Conservation (phyloP, 1,140 invertebrate genomes). For the Euura lappo region DNA sequence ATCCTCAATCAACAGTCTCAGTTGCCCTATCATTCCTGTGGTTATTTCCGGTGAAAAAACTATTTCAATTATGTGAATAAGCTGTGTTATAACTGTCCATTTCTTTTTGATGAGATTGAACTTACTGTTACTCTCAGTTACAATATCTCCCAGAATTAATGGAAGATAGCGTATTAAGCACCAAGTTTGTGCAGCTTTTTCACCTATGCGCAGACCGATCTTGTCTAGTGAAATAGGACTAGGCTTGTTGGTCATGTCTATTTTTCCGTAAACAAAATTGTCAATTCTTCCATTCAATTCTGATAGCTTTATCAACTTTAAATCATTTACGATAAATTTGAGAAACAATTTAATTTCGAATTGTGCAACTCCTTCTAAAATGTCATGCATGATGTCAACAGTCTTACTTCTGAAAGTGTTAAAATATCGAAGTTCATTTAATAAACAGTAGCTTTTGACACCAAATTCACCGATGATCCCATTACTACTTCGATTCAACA, state of each 20-base stretch:
- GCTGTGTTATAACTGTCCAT: neutral
- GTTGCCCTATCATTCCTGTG: neutral
- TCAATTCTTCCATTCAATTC: slow-evolving; percentile 23
- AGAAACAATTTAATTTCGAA: slow-evolving; percentile 23
- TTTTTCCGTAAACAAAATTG: slow-evolving; percentile 20
- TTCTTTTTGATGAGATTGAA: slow-evolving; percentile 23
- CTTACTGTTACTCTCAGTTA: slow-evolving; percentile 18
- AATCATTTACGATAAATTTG: slow-evolving; percentile 21
- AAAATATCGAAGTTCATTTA: slow-evolving; percentile 25
- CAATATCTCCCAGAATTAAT: slow-evolving; percentile 28
- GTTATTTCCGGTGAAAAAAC: slow-evolving; percentile 14
- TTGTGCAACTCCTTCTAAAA: slow-evolving; percentile 27
- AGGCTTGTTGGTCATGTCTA: neutral
- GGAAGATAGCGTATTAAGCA: slow-evolving; percentile 18
- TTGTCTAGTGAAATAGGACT: slow-evolving; percentile 11
- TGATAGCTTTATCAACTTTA: slow-evolving; percentile 22
- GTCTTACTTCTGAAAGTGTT: slow-evolving; percentile 24
- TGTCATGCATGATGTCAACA: slow-evolving; percentile 32
- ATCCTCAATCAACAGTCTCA: slow-evolving; percentile 20
- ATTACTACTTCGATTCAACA: neutral
- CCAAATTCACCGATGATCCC: neutral
- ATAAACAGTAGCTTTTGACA: neutral
- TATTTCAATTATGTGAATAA: slow-evolving; percentile 8
- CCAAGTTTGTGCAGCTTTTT: slow-evolving; percentile 23
- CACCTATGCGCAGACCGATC: slow-evolving; percentile 11